A percentile compares a stretch with the other conserved stretches of the same genome.
These are phyloP conservation scores for Aphaenogaster rudis DNA, from an alignment of 1,140 invertebrate species.

Conservation along the genomic window DNA sequence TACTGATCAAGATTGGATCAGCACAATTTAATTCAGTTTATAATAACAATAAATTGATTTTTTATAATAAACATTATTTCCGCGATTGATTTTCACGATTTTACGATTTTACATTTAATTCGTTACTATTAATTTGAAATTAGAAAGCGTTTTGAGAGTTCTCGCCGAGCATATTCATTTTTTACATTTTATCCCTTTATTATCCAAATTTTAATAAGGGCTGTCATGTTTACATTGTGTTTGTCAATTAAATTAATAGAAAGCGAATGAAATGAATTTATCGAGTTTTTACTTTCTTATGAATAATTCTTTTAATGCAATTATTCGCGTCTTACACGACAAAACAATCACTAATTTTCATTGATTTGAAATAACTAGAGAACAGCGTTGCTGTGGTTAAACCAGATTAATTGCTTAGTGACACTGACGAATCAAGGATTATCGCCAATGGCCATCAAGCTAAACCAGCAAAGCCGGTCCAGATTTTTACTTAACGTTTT, in stretches of 20 bases:
- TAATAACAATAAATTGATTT: neutral
- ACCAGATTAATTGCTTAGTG: conserved; percentile 48
- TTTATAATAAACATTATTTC: neutral
- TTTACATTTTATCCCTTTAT: neutral
- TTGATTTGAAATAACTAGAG: conserved; percentile 21
- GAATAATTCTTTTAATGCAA: neutral
- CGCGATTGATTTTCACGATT: neutral
- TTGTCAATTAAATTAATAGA: neutral
- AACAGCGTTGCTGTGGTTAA: conserved; percentile 6
- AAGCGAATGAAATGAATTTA: neutral
- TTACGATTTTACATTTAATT: conserved; percentile 10
- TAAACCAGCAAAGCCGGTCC: conserved; percentile 35
- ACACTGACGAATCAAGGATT: conserved; percentile 56
- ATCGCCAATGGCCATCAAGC: conserved; percentile 13
- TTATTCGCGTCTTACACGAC: conserved; percentile 26
- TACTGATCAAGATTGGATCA: neutral
- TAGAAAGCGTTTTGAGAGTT: neutral
- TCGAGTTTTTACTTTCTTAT: neutral
- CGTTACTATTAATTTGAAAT: neutral
- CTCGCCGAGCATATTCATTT: neutral
- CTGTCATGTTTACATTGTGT: neutral
- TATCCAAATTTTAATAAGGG: conserved; percentile 22
- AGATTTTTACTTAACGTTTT: conserved; percentile 40
- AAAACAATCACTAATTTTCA: conserved; percentile 11
- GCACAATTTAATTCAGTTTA: neutral